These are phyloP conservation scores for Poeciliopsis paucimaculata DNA, from an alignment of 2,797 vertebrate genomes.

Conservation along the genomic window DNA sequence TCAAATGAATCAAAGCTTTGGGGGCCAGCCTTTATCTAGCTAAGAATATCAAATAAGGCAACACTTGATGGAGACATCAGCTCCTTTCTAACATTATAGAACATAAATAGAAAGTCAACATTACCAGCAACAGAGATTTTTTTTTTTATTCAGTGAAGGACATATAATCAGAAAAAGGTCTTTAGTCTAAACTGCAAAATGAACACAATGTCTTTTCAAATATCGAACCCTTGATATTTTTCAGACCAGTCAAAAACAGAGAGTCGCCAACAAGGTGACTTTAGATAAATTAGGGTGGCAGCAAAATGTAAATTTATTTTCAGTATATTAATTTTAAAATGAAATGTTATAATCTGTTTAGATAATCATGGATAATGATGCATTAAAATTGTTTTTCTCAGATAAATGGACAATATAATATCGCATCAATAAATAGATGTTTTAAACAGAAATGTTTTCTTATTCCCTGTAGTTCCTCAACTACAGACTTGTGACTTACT, in stretches of 20 bases:
- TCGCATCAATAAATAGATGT: not conserved
- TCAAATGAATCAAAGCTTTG: constrained; percentile 55
- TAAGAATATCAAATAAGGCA: constrained; percentile 18
- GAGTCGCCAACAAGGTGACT: not conserved
- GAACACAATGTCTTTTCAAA: not conserved
- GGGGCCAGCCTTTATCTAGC: constrained; percentile 49
- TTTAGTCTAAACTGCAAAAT: not conserved
- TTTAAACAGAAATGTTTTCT: not conserved
- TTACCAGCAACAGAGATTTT: constrained; percentile 5
- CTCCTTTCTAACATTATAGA: constrained; percentile 4
- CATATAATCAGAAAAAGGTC: not conserved
- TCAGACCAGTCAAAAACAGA: constrained; percentile 4
- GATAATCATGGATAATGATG: not conserved
- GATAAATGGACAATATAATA: not conserved
- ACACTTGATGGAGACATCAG: constrained; percentile 6
- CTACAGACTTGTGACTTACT: too few relatives aligned
- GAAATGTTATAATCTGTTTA: not conserved
- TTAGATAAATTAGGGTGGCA: not conserved
- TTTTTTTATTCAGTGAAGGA: not conserved
- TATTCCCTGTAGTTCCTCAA: not conserved
- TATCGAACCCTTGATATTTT: constrained; percentile 1
- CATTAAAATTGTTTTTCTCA: not conserved
- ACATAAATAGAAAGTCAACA: constrained; percentile 23
- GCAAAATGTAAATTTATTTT: not conserved
- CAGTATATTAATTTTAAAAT: not conserved